Conservation (phyloP, 2,797 vertebrate genomes). For the Microctenopoma stevenorrisi region DNA sequence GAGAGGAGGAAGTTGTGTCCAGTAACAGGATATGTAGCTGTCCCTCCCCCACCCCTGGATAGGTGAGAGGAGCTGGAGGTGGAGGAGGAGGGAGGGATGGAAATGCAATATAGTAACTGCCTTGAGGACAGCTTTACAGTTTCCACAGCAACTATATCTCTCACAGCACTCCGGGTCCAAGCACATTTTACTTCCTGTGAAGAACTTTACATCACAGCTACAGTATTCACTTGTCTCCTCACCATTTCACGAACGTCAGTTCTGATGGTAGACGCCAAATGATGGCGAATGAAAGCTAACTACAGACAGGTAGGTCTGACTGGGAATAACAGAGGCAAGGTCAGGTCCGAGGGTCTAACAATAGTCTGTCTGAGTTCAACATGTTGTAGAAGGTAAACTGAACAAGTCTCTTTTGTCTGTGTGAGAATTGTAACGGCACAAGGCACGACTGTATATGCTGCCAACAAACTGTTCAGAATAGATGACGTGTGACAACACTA, state of each 20-base stretch:
- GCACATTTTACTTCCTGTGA: slow-evolving; percentile 52
- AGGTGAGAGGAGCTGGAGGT: slow-evolving; percentile 36
- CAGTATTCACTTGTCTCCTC: slow-evolving; percentile 12
- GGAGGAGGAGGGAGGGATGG: slow-evolving; percentile 16
- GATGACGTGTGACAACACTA: not conserved
- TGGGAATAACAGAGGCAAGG: not conserved
- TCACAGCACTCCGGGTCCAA: slow-evolving; percentile 31
- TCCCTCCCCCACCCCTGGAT: not conserved
- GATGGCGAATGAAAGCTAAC: not conserved
- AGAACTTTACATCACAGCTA: slow-evolving; percentile 50
- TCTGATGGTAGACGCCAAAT: not conserved
- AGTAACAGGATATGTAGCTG: slow-evolving; percentile 21
- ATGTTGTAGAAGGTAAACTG: not conserved
- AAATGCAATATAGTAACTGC: slow-evolving; percentile 58
- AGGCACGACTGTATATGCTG: not conserved
- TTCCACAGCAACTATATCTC: slow-evolving; percentile 79
- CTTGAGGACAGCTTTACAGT: slow-evolving; percentile 65
- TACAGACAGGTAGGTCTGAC: rapidly evolving
- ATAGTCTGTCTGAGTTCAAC: not conserved
- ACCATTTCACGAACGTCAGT: not conserved
- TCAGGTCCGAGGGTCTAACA: not conserved
- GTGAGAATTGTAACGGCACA: not conserved
- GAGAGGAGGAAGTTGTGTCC: slow-evolving; percentile 10
- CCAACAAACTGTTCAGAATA: not conserved
- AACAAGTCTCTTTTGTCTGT: not conserved